Conservation (phyloP, 2,797 vertebrate species). For the Rousettus madagascariensis region DNA sequence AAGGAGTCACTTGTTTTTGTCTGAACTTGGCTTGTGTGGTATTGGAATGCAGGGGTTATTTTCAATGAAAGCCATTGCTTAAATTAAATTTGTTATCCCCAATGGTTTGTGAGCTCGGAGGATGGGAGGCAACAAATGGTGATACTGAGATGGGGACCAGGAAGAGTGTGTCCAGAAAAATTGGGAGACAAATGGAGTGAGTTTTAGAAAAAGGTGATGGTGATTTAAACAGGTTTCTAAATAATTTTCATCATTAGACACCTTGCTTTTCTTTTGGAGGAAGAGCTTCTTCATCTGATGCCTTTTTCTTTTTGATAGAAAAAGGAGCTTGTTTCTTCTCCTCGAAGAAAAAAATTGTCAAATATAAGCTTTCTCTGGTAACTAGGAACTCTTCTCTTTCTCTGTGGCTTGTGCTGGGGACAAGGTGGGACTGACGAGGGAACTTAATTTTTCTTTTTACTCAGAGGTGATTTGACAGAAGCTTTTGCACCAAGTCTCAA, state of each 20-base stretch:
- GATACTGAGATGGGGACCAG: background rate
- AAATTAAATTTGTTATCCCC: constrained; percentile 62
- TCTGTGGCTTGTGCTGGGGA: background rate
- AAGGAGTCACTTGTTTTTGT: constrained; percentile 73
- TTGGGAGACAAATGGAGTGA: background rate
- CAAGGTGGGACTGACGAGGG: background rate
- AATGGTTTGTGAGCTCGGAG: background rate
- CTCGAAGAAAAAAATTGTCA: constrained; percentile 1
- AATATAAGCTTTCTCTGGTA: background rate
- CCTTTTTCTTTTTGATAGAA: background rate
- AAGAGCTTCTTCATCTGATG: background rate
- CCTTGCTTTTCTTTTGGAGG: background rate
- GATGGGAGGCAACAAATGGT: background rate
- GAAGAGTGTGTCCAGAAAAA: background rate
- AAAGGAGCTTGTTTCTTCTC: background rate
- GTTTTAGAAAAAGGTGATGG: background rate
- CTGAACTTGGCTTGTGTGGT: constrained; percentile 58
- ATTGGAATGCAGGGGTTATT: constrained; percentile 19
- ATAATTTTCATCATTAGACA: constrained; percentile 1
- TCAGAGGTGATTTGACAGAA: background rate
- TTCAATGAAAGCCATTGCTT: constrained; percentile 50
- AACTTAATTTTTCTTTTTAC: background rate
- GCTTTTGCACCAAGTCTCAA: background rate
- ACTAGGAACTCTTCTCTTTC: background rate
- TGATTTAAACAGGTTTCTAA: background rate